Conservation (phyloP, 2,113 vertebrate species). For the Gobius niger region DNA sequence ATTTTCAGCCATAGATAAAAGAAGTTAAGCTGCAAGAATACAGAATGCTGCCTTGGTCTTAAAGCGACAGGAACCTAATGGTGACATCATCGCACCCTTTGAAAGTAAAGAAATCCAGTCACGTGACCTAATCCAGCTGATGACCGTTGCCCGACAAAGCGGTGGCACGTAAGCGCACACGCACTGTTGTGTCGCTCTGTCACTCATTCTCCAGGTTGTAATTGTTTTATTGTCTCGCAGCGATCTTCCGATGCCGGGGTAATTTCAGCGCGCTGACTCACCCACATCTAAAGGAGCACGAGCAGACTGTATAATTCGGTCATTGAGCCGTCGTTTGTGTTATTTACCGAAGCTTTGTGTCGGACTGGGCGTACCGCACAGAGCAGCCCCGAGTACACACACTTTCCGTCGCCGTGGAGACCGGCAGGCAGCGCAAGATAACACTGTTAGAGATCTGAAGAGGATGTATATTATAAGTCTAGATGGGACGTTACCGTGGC, state of each 20-base stretch:
- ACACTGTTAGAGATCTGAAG: constrained; percentile 74
- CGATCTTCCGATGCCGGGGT: not conserved
- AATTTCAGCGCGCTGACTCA: not conserved
- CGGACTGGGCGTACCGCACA: constrained; percentile 18
- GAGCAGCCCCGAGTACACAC: constrained; percentile 26
- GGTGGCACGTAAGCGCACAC: not conserved
- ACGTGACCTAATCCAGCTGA: not conserved
- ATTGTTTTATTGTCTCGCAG: constrained; percentile 1
- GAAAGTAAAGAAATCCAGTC: not conserved
- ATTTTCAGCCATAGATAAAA: no score
- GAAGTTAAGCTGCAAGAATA: no score
- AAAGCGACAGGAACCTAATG: no score
- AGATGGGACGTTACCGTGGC: no score
- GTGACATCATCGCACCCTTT: no score
- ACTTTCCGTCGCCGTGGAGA: constrained; percentile 77
- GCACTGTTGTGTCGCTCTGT: no score
- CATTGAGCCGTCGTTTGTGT: constrained; percentile 23
- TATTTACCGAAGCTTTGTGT: constrained; percentile 37
- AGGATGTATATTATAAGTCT: constrained; percentile 39
- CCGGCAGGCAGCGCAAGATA: constrained; percentile 75
- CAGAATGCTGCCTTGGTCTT: no score
- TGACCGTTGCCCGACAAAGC: not conserved
- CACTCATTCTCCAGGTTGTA: not conserved
- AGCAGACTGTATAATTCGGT: constrained; percentile 9
- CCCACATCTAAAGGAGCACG: not conserved